Conservation (phyloP, 2,113 vertebrate genomes). For the Narcine bancroftii region DNA sequence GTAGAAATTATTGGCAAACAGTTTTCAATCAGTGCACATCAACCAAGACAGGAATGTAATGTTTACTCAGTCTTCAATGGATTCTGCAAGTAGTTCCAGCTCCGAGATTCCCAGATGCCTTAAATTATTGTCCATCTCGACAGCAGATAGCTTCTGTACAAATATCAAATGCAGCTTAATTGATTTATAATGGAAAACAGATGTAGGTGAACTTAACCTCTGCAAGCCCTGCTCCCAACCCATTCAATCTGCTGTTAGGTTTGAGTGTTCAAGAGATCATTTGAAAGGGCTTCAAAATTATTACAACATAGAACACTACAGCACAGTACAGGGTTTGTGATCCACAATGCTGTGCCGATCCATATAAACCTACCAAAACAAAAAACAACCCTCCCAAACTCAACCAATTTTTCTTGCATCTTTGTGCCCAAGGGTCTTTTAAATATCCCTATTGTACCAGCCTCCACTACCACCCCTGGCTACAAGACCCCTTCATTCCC, state of each 20-base stretch:
- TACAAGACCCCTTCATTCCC: no score
- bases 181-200: conserved; percentile 17
- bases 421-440: no score
- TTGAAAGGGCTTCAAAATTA: not conserved
- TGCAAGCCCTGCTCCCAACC: no score
- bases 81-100: not conserved
- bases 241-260: conserved; percentile 18
- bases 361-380: no score
- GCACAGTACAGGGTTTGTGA: no score
- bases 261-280: not conserved
- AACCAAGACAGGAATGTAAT: not conserved
- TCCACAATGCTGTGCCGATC: no score
- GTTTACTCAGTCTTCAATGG: not conserved
- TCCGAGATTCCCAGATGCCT: not conserved
- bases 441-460: no score
- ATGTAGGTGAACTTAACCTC: not conserved
- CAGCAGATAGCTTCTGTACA: not conserved
- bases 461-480: no score
- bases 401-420: no score
- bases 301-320: no score
- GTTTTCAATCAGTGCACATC: not conserved
- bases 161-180: not conserved
- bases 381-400: no score
- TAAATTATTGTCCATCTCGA: not conserved
- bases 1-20: not conserved